Evolutionary conservation across 2,113 vertebrate species (phyloP).

Genomic region (Psettodes erumei): DNA sequence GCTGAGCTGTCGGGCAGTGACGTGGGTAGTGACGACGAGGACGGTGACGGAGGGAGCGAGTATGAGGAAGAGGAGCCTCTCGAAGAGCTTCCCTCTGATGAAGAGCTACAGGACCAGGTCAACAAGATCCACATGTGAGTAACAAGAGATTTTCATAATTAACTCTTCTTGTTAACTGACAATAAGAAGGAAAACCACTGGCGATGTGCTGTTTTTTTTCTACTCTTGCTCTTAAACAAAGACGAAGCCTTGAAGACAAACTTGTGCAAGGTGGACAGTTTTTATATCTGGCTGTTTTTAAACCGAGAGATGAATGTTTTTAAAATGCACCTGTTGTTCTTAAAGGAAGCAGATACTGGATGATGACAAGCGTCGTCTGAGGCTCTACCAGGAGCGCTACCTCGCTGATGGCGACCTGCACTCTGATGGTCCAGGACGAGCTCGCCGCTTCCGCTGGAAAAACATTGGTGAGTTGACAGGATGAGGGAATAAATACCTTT

Average conservation of each 20-base stretch:
- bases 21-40: conserved; percentile 91
- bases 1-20: conserved; percentile 96
- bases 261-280: not conserved
- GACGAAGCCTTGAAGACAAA: not conserved
- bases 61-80: conserved; percentile 94
- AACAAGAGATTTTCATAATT: no score
- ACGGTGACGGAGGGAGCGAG: conserved; percentile 86
- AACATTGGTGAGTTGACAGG: conserved; percentile 86
- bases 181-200: no score
- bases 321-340: not conserved
- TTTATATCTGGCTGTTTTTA: not conserved
- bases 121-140: conserved; percentile 98
- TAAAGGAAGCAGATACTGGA: conserved; percentile 94
- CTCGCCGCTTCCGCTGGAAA: conserved; percentile 94
- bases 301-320: not conserved
- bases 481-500: not conserved
- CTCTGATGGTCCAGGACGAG: conserved; percentile 92
- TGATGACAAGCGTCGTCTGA: conserved; percentile 91
- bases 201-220: no score
- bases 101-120: conserved; percentile 91
- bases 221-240: not conserved
- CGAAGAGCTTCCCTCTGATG: conserved; percentile 92
- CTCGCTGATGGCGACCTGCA: conserved; percentile 95
- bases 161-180: no score
- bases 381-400: conserved; percentile 94